Conservation (phyloP, 2,797 vertebrate genomes). For the Gymnodraco acuticeps region DNA sequence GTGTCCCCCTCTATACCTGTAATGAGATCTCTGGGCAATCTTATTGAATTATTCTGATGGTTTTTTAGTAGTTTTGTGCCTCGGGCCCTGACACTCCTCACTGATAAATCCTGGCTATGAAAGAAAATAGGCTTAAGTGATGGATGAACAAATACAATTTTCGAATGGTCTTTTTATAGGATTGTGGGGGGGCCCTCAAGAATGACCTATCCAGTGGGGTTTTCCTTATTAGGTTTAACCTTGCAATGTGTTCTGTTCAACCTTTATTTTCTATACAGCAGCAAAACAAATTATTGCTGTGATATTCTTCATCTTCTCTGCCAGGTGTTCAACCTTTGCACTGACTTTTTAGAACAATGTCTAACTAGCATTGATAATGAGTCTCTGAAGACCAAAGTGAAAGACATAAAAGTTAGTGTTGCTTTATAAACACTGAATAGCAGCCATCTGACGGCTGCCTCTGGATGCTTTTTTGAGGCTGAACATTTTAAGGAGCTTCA, state of each 20-base stretch:
- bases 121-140: conserved; percentile 62
- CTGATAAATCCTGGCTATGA: conserved; percentile 63
- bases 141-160: conserved; percentile 54
- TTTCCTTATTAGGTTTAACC: conserved; percentile 34
- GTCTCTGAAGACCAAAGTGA: conserved; percentile 59
- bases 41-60: conserved; percentile 84
- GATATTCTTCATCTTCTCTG: conserved; percentile 31
- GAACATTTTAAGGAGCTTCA: conserved; percentile 65
- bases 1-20: conserved; percentile 68
- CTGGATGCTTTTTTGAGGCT: conserved; percentile 52
- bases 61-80: conserved; percentile 72
- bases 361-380: conserved; percentile 67
- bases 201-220: conserved; percentile 4
- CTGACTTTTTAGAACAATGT: conserved; percentile 44
- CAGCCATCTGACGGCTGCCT: conserved; percentile 73
- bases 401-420: conserved; percentile 76
- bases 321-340: conserved; percentile 67
- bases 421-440: conserved; percentile 79
- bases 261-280: not conserved
- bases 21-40: conserved; percentile 85
- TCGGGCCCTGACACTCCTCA: conserved; percentile 54
- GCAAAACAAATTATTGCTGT: not conserved
- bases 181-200: conserved; percentile 30
- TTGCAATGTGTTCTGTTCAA: conserved; percentile 9
- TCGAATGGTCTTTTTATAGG: conserved; percentile 39